Evolutionary conservation across 2,113 vertebrate species (phyloP).

Genomic region (Scomber scombrus): DNA sequence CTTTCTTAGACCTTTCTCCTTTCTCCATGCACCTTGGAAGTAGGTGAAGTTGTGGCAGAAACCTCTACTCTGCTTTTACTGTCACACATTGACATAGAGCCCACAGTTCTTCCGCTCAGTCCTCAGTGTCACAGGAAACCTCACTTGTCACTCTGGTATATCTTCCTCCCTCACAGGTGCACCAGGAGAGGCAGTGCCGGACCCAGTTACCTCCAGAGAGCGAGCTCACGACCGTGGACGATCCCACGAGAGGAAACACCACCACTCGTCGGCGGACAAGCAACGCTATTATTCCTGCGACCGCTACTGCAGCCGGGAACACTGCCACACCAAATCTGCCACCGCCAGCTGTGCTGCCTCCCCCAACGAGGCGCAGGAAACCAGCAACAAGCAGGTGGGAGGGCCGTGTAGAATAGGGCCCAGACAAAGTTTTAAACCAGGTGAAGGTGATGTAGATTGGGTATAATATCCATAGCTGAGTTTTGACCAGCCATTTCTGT

Average conservation of each 20-base stretch:
- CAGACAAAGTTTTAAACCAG: neutral
- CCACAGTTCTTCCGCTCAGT: too few species aligned
- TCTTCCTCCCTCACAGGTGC: constrained; percentile 53
- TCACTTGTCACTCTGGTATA: neutral
- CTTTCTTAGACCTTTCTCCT: too few species aligned
- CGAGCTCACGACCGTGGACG: constrained; percentile 89
- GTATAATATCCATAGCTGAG: too few species aligned
- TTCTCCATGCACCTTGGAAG: too few species aligned
- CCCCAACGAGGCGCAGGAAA: constrained; percentile 86
- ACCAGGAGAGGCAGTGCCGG: constrained; percentile 61
- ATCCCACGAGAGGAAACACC: constrained; percentile 94
- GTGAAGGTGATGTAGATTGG: neutral
- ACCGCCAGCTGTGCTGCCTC: constrained; percentile 91
- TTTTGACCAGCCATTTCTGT: too few species aligned
- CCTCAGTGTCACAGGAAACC: too few species aligned
- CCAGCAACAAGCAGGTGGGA: constrained; percentile 92
- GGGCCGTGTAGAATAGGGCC: neutral
- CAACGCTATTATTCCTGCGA: constrained; percentile 98
- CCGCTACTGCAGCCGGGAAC: constrained; percentile 92
- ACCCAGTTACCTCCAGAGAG: constrained; percentile 77
- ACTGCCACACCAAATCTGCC: constrained; percentile 87
- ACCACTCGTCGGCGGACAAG: constrained; percentile 91
- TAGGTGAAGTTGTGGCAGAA: too few species aligned
- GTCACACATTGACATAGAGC: too few species aligned
- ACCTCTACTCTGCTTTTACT: too few species aligned